phyloP scores from a whole-genome alignment of 1,140 invertebrate species.

The Uloborus diversus region DNA sequence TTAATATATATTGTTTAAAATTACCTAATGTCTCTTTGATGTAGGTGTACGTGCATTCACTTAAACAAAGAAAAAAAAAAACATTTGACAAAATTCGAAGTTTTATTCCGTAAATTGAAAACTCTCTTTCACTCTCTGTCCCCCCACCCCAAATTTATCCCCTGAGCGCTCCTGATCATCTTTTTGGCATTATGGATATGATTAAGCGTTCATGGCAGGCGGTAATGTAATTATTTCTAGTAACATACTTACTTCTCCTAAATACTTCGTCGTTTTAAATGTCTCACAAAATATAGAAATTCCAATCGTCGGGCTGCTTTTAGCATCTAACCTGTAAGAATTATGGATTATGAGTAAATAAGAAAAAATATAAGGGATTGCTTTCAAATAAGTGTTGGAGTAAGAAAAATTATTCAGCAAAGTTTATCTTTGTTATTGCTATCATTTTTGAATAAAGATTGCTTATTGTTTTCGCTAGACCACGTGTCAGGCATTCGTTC shows the following conservation, averaged over 20 bases:
- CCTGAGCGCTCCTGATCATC: too few species aligned
- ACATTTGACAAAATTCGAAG: too few species aligned
- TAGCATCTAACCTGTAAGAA: slow-evolving; percentile 11
- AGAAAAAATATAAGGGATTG: not conserved
- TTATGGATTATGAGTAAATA: not conserved
- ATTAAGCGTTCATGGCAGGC: not conserved
- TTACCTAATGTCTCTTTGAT: too few species aligned
- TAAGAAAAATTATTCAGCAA: not conserved
- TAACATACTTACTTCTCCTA: slow-evolving; percentile 9
- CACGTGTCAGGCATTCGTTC: too few species aligned
- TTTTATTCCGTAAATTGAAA: too few species aligned
- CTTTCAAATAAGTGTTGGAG: not conserved
- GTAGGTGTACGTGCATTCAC: too few species aligned
- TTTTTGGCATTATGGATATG: too few species aligned
- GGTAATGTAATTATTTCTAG: not conserved
- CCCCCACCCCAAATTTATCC: too few species aligned
- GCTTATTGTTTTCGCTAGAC: too few species aligned
- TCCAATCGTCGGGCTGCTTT: slow-evolving; percentile 5
- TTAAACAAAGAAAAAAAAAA: too few species aligned
- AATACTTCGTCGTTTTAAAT: not conserved
- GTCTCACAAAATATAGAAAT: slow-evolving; percentile 34
- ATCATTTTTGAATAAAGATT: not conserved
- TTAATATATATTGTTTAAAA: too few species aligned
- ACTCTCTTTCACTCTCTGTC: too few species aligned
- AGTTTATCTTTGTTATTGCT: not conserved